Evolutionary conservation across 2,113 vertebrate genomes (phyloP).

Genomic region (Sphyrna mokarran): DNA sequence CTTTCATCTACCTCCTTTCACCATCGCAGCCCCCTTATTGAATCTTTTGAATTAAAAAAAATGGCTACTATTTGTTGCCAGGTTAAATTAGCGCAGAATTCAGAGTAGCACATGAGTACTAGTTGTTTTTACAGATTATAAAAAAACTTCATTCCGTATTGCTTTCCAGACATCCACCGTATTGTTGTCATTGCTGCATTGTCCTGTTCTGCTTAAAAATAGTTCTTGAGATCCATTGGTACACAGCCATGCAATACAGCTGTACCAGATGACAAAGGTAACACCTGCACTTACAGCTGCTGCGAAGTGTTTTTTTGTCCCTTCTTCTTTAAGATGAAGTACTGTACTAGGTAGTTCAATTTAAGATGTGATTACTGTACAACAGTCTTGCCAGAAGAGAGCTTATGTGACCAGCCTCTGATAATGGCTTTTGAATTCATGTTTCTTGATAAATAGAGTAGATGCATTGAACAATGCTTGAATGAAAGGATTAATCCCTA

Average conservation of each 20-base stretch:
- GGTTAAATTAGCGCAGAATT: not conserved
- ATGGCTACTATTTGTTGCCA: not conserved
- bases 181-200: not conserved
- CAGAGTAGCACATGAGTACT: not conserved
- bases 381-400: not conserved
- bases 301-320: constrained; percentile 11
- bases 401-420: not conserved
- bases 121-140: not conserved
- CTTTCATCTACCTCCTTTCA: not conserved
- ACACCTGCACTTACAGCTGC: constrained; percentile 7
- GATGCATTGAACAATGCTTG: not conserved
- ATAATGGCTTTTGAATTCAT: not conserved
- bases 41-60: constrained; percentile 11
- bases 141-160: not conserved
- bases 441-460: not conserved
- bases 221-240: not conserved
- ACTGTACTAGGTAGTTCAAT: not conserved
- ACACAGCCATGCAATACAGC: not conserved
- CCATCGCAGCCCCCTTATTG: not conserved
- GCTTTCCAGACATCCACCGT: not conserved
- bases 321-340: not conserved
- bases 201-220: not conserved
- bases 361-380: constrained; percentile 15
- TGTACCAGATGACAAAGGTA: constrained; percentile 4
- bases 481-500: not conserved